Evolutionary conservation across 2,797 vertebrate species (phyloP).

Genomic region (Potorous gilbertii): DNA sequence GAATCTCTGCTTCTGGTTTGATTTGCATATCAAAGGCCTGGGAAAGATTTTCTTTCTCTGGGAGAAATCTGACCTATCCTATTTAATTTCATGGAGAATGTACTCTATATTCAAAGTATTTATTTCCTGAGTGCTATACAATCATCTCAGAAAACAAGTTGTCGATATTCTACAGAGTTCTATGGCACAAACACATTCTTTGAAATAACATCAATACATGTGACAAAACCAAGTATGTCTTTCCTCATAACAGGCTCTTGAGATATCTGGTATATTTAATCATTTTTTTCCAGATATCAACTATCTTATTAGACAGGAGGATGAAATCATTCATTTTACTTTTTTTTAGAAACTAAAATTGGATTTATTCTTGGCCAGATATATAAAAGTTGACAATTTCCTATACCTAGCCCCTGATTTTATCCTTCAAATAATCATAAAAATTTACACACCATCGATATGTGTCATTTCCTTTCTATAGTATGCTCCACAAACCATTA

Average conservation of each 20-base stretch:
- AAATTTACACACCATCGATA: neutral
- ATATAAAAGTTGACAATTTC: slow-evolving; percentile 24
- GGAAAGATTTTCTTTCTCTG: neutral
- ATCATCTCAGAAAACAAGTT: slow-evolving; percentile 6
- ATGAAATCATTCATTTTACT: slow-evolving; percentile 24
- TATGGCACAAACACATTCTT: slow-evolving; percentile 3
- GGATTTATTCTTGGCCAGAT: slow-evolving; percentile 36
- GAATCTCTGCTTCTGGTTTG: neutral
- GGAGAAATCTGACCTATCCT: neutral
- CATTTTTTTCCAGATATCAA: slow-evolving; percentile 28
- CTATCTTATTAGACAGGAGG: neutral
- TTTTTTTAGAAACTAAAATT: slow-evolving; percentile 33
- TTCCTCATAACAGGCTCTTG: neutral
- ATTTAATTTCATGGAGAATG: neutral
- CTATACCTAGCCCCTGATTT: slow-evolving; percentile 20
- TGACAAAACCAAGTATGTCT: neutral
- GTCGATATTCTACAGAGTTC: neutral
- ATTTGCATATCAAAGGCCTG: neutral
- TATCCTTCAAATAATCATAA: slow-evolving; percentile 11
- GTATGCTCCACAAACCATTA: neutral
- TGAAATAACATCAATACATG: slow-evolving; percentile 46
- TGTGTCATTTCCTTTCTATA: neutral
- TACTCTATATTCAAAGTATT: neutral
- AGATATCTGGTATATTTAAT: neutral
- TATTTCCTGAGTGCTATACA: neutral